phyloP scores from a whole-genome alignment of 2,888 invertebrate species.

The Rhorus exstirpatorius region DNA sequence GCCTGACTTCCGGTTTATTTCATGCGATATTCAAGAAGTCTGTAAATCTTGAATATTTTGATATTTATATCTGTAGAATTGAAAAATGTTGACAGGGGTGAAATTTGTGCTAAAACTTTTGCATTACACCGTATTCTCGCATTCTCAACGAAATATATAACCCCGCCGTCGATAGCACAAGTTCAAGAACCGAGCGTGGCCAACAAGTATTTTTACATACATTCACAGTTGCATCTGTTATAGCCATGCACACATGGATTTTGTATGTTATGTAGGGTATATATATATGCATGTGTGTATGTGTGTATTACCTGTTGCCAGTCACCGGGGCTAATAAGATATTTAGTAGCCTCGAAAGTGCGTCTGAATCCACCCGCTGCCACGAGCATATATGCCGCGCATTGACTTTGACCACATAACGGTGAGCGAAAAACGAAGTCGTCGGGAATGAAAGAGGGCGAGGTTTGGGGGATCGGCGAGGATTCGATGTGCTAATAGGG shows the following conservation, averaged over 20 bases:
- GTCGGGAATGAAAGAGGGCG: slow-evolving; percentile 42
- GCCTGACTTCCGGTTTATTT: too few species aligned
- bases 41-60: too few species aligned
- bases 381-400: slow-evolving; percentile 60
- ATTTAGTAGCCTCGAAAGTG: slow-evolving; percentile 77
- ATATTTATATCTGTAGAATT: too few species aligned
- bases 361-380: slow-evolving; percentile 76
- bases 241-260: not conserved
- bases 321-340: slow-evolving; percentile 77
- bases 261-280: not conserved
- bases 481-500: slow-evolving; percentile 78
- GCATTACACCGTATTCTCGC: slow-evolving; percentile 2
- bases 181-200: not conserved
- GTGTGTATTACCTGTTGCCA: slow-evolving; percentile 42
- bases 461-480: slow-evolving; percentile 58
- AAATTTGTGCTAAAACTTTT: slow-evolving; percentile 14
- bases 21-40: too few species aligned
- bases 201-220: not conserved
- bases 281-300: too few species aligned
- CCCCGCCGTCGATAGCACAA: slow-evolving; percentile 17
- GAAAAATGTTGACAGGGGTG: too few species aligned
- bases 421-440: slow-evolving; percentile 28
- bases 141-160: slow-evolving; percentile 3
- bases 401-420: slow-evolving; percentile 55
- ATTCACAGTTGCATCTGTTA: not conserved